Conservation (phyloP, 2,888 invertebrate genomes). For the Drosophila silvestris region DNA sequence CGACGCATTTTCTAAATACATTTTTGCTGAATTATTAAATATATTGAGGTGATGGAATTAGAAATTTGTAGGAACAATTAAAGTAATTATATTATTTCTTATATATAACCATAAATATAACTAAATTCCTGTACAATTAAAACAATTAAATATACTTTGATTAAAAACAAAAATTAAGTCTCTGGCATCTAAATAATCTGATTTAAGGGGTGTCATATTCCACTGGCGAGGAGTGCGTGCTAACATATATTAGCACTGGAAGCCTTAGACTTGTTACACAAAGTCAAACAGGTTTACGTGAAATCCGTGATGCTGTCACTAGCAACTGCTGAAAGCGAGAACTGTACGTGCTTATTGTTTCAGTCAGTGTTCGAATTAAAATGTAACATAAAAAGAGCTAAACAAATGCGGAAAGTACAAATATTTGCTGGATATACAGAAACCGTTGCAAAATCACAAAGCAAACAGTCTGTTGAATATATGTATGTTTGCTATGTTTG, state of each 20-base stretch:
- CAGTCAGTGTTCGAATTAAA: slow-evolving; percentile 24
- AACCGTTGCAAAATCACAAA: slow-evolving; percentile 44
- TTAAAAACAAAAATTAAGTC: not conserved
- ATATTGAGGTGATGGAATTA: not conserved
- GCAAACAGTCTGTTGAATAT: slow-evolving; percentile 43
- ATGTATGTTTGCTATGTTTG: slow-evolving; percentile 5
- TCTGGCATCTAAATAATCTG: not conserved
- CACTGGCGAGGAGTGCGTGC: not conserved
- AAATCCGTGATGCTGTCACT: slow-evolving; percentile 20
- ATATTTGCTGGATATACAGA: slow-evolving; percentile 57
- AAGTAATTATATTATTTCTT: not conserved
- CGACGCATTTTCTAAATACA: not conserved
- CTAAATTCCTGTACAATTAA: not conserved
- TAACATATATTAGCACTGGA: not conserved
- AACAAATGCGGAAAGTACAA: slow-evolving; percentile 41
- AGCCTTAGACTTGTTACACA: not conserved
- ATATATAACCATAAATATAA: not conserved
- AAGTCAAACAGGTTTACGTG: not conserved
- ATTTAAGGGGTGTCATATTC: not conserved
- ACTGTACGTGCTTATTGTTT: slow-evolving; percentile 33
- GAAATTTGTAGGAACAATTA: rapidly evolving
- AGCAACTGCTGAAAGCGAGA: slow-evolving; percentile 24
- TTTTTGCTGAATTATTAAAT: not conserved
- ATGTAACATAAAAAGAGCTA: slow-evolving; percentile 31
- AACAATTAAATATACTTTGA: not conserved